Base-by-base conservation (phyloP, 2,888 invertebrate species). In the Ditula angustiorana region DNA sequence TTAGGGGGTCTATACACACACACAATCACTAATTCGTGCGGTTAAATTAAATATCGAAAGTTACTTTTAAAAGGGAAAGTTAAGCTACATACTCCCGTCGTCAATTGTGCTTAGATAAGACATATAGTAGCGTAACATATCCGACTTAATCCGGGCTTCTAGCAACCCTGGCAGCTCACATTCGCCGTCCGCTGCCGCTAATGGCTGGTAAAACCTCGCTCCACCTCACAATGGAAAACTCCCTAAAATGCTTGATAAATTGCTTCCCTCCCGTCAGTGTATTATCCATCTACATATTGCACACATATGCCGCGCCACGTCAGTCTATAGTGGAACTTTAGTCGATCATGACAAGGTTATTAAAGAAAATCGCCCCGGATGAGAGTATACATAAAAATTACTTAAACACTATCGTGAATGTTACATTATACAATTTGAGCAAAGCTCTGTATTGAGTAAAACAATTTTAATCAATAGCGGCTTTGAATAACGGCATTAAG, bases 181-280 rank as follows among this genome's bases (percentile, higher is more conserved):
- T 53, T 60, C 52, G 46, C 61, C 66, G 56, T 61, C 61, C 69
- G 56, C 67, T 69, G 66, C 75, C 77, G 74, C 77, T 83, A 85
- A 85, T 83, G 83, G 81, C 82, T 80, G 81, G 82, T 85, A 83
- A 83, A 85, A 85, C 82, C 83, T 83, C 83, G 80, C 80, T 83
- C 79, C 74, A 75, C 71, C 79, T 81, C 79, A 81, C 81, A 82
- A 77, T 79, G 71, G 81, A 81, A 77, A 79, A 78, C 78, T 79
- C 78, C 77, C 78, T 74, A 75, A 82, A 85, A 83, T 81, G 74
- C 77, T 79, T 82, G 78, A 85, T 84, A 80, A 85, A 86, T 85
- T 81, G 78, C 77, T 75, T 60, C 44, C 74, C 72, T 69, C 71
- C 70, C 74, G 74, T 71, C 71, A 74, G 74, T 74, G 74, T 73